Base-by-base conservation (phyloP, 2,888 invertebrate species). In the Thymelicus lineola region DNA sequence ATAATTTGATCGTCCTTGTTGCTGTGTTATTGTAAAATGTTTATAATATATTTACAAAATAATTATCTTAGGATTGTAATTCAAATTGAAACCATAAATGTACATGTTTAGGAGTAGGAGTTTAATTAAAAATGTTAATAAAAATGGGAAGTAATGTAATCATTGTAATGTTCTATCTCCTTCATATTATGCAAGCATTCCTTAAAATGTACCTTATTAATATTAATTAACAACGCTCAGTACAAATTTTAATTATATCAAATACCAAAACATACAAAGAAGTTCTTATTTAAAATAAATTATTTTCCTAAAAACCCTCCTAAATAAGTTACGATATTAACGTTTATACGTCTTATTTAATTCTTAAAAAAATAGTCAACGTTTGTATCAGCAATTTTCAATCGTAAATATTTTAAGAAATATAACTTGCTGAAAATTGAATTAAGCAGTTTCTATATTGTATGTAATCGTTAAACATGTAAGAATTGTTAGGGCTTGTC, bases 11-110 rank as follows among this genome's bases (percentile, higher is more conserved):
- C 80, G 81, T 84, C 80, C 86, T 85, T 86, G 88, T 87, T 88
- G 82, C 84, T 86, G 85, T 82, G 83, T 87, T 91, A 90, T 91
- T 91, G 88, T 90, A 86, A 86, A 88, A 88, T 91, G 87, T 91
- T 90, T 89, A 91, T 84, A 85, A 85, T 74, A 85, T 87, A 86
- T 86, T 86, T 86, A 90, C 77, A 80, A 82, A 86, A 85, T 84
- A 83, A 86, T 81, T 86, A 87, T 88, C 84, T 82, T 84, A 84
- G 75, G 81, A 82, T 81, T 80, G 77, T 81, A 86, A 80, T 83
- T 86, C 81, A 79, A 83, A 81, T 82, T 82, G 79, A 77, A 74
- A 75, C 60, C 72, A 74, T 73, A 72, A 72, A 73, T 76, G 76
- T 88, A 82, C 82, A 85, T 87, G 82, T 86, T 85, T 82, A 84